Base-by-base conservation (phyloP, 2,113 vertebrate species). In the Rattus norvegicus region DNA sequence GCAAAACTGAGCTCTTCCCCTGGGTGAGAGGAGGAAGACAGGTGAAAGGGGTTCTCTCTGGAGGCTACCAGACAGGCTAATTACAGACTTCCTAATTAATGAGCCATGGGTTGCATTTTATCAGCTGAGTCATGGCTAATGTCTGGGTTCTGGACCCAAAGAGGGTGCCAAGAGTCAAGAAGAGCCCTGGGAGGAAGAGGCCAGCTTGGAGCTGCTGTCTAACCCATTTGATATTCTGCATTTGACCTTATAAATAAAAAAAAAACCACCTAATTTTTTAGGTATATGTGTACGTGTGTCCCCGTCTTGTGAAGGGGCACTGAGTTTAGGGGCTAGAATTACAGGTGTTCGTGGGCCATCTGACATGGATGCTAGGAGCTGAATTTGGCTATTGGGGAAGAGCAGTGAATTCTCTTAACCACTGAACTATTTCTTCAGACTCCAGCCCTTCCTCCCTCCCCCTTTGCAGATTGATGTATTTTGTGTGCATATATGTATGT, bases 41-140 rank as follows among this genome's bases (percentile, higher is more conserved):
- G 97, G 95, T 97, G 95, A 97, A 93, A 97, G 91, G 96, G 96
- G 67, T 13, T 85, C 67, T 97, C 97, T 96, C 97, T 91, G 63
- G 97, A 88, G 97, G 92, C 94, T 76, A 54, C 59, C 30, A 72
- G 96, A 95, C 91, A 80, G 95, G 93, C 96, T 98, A 96, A 97
- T 97, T 95, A 56, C 91, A 95, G 92, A 20, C 91, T 80, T 92
- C 95, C 95, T 97, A 76, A 97, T 92, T 77, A 95, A 90, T 80
- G 88, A 96, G 85, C 85, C 81, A 19, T 90, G 90, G 73, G 39
- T 47, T 96, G 91, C 92, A 96, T 97, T 92, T 91, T 81, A 96
- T 95, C 86, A 79, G 97, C 96, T 96, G 95, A 95, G 89, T 98
- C 96, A 97, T 73, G 33, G 69, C 72, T 22, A 61, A 49, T 89